A percentile compares a stretch with the other conserved stretches of the same genome.
phyloP scores from a whole-genome alignment of 2,113 vertebrate genomes.

The Forbesichthys papilliferus region DNA sequence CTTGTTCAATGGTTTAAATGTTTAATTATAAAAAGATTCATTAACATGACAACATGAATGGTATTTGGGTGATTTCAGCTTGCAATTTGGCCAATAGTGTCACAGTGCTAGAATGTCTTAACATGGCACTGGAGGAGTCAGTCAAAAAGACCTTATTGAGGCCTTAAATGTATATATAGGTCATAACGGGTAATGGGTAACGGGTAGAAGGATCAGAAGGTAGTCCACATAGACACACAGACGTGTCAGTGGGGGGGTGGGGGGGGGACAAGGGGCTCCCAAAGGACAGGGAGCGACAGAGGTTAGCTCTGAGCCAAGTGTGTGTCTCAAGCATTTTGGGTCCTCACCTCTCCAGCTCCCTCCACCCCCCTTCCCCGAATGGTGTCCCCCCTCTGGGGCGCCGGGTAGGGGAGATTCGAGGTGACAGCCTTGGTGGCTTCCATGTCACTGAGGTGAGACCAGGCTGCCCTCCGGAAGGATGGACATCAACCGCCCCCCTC shows the following conservation, averaged over 20 bases:
- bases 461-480: constrained; percentile 64
- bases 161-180: too few species aligned
- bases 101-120: too few species aligned
- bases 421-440: constrained; percentile 74
- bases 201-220: constrained; percentile 68
- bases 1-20: too few species aligned
- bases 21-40: too few species aligned
- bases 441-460: constrained; percentile 72
- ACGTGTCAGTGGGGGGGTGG: constrained; percentile 34
- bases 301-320: constrained; percentile 73
- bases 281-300: constrained; percentile 1
- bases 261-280: not conserved
- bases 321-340: constrained; percentile 72
- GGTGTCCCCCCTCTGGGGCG: constrained; percentile 52
- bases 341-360: constrained; percentile 68
- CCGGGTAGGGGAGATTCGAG: constrained; percentile 57
- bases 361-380: constrained; percentile 39
- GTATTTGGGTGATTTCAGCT: too few species aligned
- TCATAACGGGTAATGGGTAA: constrained; percentile 20
- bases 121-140: too few species aligned
- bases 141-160: too few species aligned
- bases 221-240: constrained; percentile 53
- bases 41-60: too few species aligned
- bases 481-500: not conserved
- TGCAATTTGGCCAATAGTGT: too few species aligned